These are phyloP conservation scores for Apodemia duryi DNA, from an alignment of 2,888 invertebrate genomes.

Conservation along the genomic window DNA sequence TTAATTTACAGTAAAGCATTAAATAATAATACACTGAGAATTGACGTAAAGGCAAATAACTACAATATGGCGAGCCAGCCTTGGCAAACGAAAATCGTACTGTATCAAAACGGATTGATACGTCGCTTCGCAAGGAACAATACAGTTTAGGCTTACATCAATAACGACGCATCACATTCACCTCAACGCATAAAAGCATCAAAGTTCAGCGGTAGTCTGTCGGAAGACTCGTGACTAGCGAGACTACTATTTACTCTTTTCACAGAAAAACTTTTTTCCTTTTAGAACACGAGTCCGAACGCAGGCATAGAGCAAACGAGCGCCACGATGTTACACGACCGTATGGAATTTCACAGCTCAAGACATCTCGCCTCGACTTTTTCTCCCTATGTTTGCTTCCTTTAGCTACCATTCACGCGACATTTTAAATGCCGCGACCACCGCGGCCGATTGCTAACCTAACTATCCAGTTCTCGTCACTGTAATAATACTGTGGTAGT, in stretches of 20 bases:
- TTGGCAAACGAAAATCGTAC: slow-evolving; percentile 48
- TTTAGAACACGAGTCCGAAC: slow-evolving; percentile 71
- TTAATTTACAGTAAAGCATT: slow-evolving; percentile 67
- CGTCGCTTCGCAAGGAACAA: slow-evolving; percentile 30
- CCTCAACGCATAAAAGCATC: slow-evolving; percentile 39
- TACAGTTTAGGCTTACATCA: slow-evolving; percentile 25
- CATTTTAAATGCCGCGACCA: slow-evolving; percentile 68
- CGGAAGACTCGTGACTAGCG: slow-evolving; percentile 69
- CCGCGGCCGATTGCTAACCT: slow-evolving; percentile 63
- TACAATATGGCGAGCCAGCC: slow-evolving; percentile 67
- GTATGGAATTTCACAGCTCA: slow-evolving; percentile 77
- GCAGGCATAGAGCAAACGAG: slow-evolving; percentile 72
- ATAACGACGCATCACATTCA: slow-evolving; percentile 29
- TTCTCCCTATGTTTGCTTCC: slow-evolving; percentile 70
- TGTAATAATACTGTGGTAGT: slow-evolving; percentile 79
- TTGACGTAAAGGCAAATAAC: slow-evolving; percentile 76
- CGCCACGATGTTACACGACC: slow-evolving; percentile 72
- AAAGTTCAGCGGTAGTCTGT: slow-evolving; percentile 67
- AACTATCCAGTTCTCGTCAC: slow-evolving; percentile 76
- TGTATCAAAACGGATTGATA: slow-evolving; percentile 28
- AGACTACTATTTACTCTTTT: slow-evolving; percentile 70
- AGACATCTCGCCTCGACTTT: slow-evolving; percentile 56
- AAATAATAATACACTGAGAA: slow-evolving; percentile 79
- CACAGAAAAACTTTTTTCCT: slow-evolving; percentile 74
- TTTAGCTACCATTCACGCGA: slow-evolving; percentile 73